Percentiles rank a stretch among this genome's conserved stretches.
These are phyloP conservation scores for Eristalis tenax DNA, from an alignment of 2,888 invertebrate species.

Conservation along the genomic window DNA sequence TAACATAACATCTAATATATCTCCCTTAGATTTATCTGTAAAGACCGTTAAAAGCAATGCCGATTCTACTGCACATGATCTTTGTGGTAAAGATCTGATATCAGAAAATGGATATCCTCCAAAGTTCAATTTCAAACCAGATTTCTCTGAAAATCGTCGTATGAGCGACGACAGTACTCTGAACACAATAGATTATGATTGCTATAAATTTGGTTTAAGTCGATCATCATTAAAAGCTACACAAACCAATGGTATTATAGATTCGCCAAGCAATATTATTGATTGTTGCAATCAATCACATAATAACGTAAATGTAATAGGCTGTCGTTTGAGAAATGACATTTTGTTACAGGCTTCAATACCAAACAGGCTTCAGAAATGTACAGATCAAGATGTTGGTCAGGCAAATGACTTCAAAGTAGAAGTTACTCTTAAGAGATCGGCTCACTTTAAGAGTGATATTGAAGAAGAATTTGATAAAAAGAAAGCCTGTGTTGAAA, in stretches of 20 bases:
- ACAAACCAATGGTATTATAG: not conserved
- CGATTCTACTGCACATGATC: constrained; percentile 88
- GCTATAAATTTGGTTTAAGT: not conserved
- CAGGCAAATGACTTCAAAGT: constrained; percentile 21
- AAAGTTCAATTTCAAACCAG: constrained; percentile 90
- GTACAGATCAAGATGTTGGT: not conserved
- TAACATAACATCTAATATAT: constrained; percentile 75
- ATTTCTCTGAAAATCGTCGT: constrained; percentile 82
- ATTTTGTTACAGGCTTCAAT: not conserved
- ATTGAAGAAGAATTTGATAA: constrained; percentile 1
- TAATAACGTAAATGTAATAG: not conserved
- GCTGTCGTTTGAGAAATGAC: constrained; percentile 4
- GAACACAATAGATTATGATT: not conserved
- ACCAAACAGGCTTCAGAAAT: constrained; percentile 2
- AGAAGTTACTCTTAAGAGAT: constrained; percentile 45
- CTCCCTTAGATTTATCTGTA: constrained; percentile 93
- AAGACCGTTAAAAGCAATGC: constrained; percentile 94
- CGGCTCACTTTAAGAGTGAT: constrained; percentile 6
- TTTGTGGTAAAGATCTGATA: constrained; percentile 39
- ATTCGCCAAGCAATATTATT: not conserved
- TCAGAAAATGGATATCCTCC: constrained; percentile 82
- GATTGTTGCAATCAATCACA: not conserved
- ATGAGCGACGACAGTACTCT: not conserved
- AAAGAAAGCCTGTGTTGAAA: constrained; percentile 31
- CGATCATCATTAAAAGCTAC: not conserved